Percentiles rank a stretch among this genome's conserved stretches.
Conservation (phyloP, 2,113 vertebrate genomes). For the Eptatretus burgeri region DNA sequence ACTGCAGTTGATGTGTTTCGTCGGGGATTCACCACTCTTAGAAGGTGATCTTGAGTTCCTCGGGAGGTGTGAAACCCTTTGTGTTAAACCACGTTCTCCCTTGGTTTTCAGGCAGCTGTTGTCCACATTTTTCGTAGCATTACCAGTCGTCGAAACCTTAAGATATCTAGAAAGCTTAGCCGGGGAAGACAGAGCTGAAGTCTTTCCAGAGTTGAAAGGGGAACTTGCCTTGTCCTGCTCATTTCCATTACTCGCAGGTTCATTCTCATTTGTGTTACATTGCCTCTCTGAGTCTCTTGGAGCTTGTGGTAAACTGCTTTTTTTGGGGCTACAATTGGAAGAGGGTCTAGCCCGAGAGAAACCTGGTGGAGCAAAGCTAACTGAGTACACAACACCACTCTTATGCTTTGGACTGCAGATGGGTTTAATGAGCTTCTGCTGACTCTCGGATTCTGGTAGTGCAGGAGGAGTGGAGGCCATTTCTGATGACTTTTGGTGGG, state of each 20-base stretch:
- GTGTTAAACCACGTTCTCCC: constrained; percentile 9
- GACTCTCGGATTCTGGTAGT: too few relatives aligned
- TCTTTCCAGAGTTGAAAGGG: constrained; percentile 21
- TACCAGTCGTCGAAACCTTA: constrained; percentile 17
- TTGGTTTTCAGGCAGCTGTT: too few relatives aligned
- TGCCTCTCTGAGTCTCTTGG: too few relatives aligned
- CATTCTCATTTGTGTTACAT: background rate
- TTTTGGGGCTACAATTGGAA: too few relatives aligned
- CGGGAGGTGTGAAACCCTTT: constrained; percentile 17
- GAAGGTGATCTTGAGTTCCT: constrained; percentile 17
- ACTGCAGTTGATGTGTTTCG: constrained; percentile 26
- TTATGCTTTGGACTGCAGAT: background rate
- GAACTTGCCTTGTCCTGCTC: constrained; percentile 9
- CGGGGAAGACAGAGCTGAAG: constrained; percentile 17
- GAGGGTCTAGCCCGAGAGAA: too few relatives aligned
- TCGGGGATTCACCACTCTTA: constrained; percentile 23
- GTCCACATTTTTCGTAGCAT: too few relatives aligned
- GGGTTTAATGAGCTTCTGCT: background rate
- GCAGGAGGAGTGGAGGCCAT: too few relatives aligned
- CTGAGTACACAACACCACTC: background rate
- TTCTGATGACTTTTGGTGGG: too few relatives aligned
- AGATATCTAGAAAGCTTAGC: constrained; percentile 27
- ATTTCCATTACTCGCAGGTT: background rate
- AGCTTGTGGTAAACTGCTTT: too few relatives aligned
- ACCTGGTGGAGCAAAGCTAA: background rate